Evolutionary conservation across 2,888 invertebrate genomes (phyloP).

Genomic region (Athrips mouffetella): DNA sequence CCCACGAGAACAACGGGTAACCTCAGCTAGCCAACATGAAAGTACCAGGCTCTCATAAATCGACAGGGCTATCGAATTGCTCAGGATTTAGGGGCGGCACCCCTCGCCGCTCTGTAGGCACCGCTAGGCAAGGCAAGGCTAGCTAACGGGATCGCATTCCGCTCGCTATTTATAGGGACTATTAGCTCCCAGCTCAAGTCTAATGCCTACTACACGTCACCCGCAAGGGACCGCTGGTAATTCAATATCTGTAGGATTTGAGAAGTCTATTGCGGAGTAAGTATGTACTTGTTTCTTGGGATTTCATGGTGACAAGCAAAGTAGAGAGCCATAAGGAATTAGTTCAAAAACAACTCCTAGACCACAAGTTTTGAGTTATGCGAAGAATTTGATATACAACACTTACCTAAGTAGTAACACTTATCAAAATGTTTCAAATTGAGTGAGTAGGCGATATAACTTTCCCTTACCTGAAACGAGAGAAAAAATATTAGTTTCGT

Average conservation of each 20-base stretch:
- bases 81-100: not conserved
- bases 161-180: slow-evolving; percentile 3
- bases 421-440: too few relatives aligned
- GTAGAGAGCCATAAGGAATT: too few relatives aligned
- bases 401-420: too few relatives aligned
- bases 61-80: not conserved
- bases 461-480: too few relatives aligned
- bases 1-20: too few relatives aligned
- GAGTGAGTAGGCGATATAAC: too few relatives aligned
- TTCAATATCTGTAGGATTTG: not conserved
- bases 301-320: not conserved
- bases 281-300: not conserved
- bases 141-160: slow-evolving; percentile 3
- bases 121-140: too few relatives aligned
- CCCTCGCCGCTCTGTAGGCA: not conserved
- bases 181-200: not conserved
- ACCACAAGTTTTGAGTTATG: too few relatives aligned
- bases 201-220: not conserved
- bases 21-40: too few relatives aligned
- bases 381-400: too few relatives aligned
- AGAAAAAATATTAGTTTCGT: too few relatives aligned
- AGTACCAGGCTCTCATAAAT: not conserved
- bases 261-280: not conserved
- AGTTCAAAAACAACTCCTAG: too few relatives aligned
- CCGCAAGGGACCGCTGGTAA: not conserved